These are phyloP conservation scores for Pangasius larnaudii DNA, from an alignment of 2,797 vertebrate species.

Conservation along the genomic window DNA sequence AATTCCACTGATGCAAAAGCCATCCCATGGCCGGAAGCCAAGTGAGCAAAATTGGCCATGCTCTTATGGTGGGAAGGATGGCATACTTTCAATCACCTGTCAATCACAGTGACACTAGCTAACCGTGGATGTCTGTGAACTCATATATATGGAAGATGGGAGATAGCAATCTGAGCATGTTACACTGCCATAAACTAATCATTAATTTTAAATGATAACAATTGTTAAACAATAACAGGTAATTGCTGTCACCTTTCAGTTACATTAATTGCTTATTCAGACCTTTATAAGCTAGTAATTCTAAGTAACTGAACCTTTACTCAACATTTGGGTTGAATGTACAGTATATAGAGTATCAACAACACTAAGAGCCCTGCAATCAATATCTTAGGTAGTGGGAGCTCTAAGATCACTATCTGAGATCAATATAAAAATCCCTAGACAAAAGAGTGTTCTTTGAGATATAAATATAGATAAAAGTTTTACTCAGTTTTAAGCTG, in stretches of 20 bases:
- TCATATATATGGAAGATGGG: background rate
- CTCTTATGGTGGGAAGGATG: background rate
- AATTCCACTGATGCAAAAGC: background rate
- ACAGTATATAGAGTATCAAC: background rate
- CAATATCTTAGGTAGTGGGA: background rate
- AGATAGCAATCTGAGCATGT: background rate
- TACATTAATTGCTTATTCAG: background rate
- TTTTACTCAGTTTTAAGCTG: background rate
- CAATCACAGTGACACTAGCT: background rate
- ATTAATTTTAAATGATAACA: background rate
- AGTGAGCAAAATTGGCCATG: background rate
- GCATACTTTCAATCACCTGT: background rate
- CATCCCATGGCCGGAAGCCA: background rate
- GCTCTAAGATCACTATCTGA: background rate
- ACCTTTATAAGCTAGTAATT: background rate
- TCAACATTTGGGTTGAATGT: background rate
- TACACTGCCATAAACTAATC: background rate
- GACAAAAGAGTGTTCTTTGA: background rate
- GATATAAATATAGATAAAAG: background rate
- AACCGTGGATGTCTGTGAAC: background rate
- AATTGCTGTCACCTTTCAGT: too few species aligned
- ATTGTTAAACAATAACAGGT: background rate
- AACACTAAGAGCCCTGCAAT: background rate
- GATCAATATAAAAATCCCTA: background rate
- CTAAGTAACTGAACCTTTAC: background rate